Conservation (phyloP, 1,140 invertebrate species). For the Halictus rubicundus region DNA sequence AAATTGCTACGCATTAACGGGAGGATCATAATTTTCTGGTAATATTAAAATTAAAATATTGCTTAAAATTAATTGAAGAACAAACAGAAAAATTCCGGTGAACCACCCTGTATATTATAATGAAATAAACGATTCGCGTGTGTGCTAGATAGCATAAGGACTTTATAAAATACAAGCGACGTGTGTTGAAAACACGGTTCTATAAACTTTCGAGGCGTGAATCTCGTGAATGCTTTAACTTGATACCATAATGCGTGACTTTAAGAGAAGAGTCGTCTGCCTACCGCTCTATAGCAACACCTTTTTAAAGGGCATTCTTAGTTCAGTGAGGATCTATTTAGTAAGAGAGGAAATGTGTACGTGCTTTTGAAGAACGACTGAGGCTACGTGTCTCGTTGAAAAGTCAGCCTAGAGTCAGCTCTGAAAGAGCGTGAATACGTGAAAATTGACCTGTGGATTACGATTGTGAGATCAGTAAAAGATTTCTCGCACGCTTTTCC, state of each 20-base stretch:
- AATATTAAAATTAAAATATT: too few species aligned
- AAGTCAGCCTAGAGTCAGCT: neutral
- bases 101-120: too few species aligned
- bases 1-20: too few species aligned
- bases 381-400: neutral
- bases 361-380: constrained; percentile 1
- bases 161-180: too few species aligned
- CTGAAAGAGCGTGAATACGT: constrained; percentile 20
- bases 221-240: neutral
- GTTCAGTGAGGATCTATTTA: constrained; percentile 4
- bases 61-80: too few species aligned
- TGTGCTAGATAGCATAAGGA: too few species aligned
- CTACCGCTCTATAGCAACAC: constrained; percentile 11
- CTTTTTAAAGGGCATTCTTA: constrained; percentile 1
- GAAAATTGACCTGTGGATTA: constrained; percentile 24
- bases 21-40: too few species aligned
- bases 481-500: neutral
- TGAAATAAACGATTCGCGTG: too few species aligned
- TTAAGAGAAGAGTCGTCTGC: neutral
- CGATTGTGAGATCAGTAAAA: neutral
- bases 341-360: neutral
- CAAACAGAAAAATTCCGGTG: too few species aligned
- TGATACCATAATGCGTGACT: neutral
- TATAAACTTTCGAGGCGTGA: neutral
- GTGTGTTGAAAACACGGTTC: too few species aligned